These are phyloP conservation scores for Ceuthmochares aereus DNA, from an alignment of 2,113 vertebrate species.

Conservation along the genomic window DNA sequence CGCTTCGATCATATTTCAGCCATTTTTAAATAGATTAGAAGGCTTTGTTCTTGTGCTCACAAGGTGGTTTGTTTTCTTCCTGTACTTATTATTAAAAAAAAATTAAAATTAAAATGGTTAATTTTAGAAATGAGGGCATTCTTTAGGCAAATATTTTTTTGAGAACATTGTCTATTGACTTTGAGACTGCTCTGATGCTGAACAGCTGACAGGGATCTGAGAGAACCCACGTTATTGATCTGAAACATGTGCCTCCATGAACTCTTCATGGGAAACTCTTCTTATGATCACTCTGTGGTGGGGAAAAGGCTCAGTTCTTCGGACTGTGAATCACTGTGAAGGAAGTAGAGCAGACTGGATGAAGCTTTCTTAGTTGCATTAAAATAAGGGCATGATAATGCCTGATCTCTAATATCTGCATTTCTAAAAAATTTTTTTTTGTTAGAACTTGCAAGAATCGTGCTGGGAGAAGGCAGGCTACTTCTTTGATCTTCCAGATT, in stretches of 20 bases:
- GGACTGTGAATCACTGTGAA: neutral
- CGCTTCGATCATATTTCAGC: neutral
- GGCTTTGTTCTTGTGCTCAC: neutral
- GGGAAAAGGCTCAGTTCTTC: neutral
- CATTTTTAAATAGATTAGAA: neutral
- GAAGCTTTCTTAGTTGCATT: neutral
- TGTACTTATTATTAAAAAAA: neutral
- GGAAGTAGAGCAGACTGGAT: neutral
- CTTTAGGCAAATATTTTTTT: neutral
- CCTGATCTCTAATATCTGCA: conserved; percentile 1
- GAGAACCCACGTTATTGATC: neutral
- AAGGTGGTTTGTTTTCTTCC: neutral
- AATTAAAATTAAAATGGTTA: neutral
- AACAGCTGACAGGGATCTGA: neutral
- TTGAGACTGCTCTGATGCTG: neutral
- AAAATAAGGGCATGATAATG: neutral
- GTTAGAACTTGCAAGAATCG: conserved; percentile 76
- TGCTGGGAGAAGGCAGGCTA: conserved; percentile 84
- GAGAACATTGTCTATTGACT: neutral
- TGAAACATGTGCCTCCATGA: neutral
- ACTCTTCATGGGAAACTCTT: neutral
- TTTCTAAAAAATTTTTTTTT: conserved; percentile 48
- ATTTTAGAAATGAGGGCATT: neutral
- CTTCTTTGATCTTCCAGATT: conserved; percentile 97
- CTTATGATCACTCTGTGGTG: neutral